A percentile compares a stretch with the other conserved stretches of the same genome.
Conservation (phyloP, 2,113 vertebrate genomes). For the Cinclus mexicanus region DNA sequence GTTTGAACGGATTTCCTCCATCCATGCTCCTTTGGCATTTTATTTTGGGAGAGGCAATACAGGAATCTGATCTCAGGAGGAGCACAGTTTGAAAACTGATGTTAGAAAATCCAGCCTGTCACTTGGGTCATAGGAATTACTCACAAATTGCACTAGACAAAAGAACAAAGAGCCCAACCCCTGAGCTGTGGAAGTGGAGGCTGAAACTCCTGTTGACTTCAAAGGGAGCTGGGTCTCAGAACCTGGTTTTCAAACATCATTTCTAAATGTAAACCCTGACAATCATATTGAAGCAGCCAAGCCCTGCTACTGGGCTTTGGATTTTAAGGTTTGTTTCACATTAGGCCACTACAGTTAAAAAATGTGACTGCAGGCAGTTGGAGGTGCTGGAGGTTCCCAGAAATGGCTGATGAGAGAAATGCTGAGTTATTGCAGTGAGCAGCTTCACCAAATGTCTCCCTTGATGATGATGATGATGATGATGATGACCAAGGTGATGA, state of each 20-base stretch:
- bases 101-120: background rate
- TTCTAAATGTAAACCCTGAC: background rate
- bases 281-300: background rate
- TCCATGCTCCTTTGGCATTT: conserved; percentile 25
- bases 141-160: conserved; percentile 26
- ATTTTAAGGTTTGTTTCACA: background rate
- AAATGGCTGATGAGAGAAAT: background rate
- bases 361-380: background rate
- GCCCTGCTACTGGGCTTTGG: background rate
- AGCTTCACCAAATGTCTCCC: background rate
- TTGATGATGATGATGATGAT: background rate
- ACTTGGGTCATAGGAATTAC: background rate
- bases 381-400: background rate
- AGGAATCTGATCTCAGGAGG: background rate
- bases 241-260: background rate
- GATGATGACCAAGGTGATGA: background rate
- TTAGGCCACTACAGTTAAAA: background rate
- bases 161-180: conserved; percentile 38
- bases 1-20: conserved; percentile 64
- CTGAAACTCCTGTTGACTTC: conserved; percentile 25
- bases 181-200: background rate
- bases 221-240: background rate
- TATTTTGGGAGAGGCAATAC: conserved; percentile 43
- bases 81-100: background rate
- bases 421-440: fast-evolving